Evolutionary conservation across 2,797 vertebrate genomes (phyloP), one percentile per base, ranked within the genome.

Genomic region (Serranus cabrilla): DNA sequence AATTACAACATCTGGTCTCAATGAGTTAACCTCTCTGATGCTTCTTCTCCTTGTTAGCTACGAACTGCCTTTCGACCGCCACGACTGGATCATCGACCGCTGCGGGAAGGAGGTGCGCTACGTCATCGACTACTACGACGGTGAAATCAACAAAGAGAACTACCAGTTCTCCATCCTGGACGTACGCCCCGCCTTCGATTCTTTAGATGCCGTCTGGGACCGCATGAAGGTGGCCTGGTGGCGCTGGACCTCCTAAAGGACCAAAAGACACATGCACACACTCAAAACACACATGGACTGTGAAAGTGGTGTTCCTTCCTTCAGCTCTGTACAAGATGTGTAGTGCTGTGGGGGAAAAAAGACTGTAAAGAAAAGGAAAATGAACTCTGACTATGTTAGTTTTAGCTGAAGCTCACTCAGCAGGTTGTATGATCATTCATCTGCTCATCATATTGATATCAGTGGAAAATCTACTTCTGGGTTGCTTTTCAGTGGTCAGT

Each of bases 101-200:
- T 99, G 98, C 23, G 98, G 98, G 62, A 96, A 91, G 51, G 96
- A 99, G 78, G 97, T 99, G 46, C 95, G 98, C 2, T 99, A 99
- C 0, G 78, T 99, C 25, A 99, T 99, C 2, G 98, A 99, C 90
- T 99, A 99, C 92, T 99, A 99, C 0, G 98, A 99, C 0, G 97
- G 98, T 0, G 95, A 96, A 11, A 93, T 99, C 68, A 92, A 97
- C 89, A 90, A 94, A 71, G 91, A 96, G 62, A 93, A 85, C 7
- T 99, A 97, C 88, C 95, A 97, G 89, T 99, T 99, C 93, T 97
- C 97, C 51, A 93, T 96, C 87, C 92, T 99, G 88, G 98, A 99
- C 0, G 98, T 99, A 13, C 97, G 98, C 40, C 98, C 98, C 0
- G 98, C 98, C 0, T 93, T 96, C 4, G 98, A 99, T 91, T 98